These are phyloP conservation scores for Hyperoodon ampullatus DNA, from an alignment of 2,113 vertebrate species.

Conservation along the genomic window DNA sequence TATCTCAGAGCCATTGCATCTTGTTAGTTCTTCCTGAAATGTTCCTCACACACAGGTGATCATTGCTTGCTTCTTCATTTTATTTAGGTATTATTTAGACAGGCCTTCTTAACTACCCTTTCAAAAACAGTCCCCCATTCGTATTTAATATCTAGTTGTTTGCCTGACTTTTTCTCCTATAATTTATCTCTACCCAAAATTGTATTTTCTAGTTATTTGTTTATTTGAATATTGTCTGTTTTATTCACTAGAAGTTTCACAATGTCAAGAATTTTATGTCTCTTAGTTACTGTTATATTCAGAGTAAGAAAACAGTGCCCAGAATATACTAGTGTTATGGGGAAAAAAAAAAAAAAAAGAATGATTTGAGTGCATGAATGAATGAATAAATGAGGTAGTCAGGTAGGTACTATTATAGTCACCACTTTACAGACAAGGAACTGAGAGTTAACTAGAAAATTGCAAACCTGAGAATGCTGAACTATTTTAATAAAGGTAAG, in stretches of 20 bases:
- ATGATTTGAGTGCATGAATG: not conserved
- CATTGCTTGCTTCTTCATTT: not conserved
- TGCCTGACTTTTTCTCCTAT: not conserved
- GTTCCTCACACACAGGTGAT: not conserved
- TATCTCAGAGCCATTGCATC: not conserved
- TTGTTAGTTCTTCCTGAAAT: not conserved
- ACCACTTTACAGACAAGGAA: not conserved
- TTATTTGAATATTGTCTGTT: not conserved
- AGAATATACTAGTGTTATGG: not conserved
- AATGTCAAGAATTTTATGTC: not conserved
- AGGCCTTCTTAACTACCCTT: not conserved
- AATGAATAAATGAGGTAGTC: not conserved
- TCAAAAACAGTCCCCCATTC: not conserved
- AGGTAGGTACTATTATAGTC: not conserved
- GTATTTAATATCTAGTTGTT: not conserved
- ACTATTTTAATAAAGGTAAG: not conserved
- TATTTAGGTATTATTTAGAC: not conserved
- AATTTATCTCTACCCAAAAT: not conserved
- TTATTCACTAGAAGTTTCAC: not conserved
- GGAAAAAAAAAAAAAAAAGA: not conserved
- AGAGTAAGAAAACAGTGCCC: not conserved
- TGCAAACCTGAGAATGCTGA: not conserved
- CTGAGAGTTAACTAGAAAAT: not conserved
- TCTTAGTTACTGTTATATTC: not conserved
- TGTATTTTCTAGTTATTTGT: not conserved